Evolutionary conservation across 2,888 invertebrate genomes (phyloP), one percentile per base, ranked within the genome.

Genomic region (Campoletis raptor): DNA sequence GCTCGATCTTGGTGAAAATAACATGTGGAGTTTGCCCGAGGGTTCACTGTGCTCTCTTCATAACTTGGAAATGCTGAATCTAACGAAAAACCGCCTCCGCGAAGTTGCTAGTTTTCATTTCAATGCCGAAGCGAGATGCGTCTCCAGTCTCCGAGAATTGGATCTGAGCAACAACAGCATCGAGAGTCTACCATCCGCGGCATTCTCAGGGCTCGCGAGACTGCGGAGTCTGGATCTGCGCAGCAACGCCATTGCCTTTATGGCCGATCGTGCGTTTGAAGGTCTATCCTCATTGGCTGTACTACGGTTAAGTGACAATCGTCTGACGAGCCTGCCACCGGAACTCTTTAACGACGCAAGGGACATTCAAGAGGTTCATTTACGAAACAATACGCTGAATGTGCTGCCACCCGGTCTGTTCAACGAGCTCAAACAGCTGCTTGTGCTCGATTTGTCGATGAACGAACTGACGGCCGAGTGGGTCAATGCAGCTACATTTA

Each of bases 381-480:
- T 98, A 82, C 97, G 97, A 92, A 98, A 98, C 93, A 98, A 98
- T 94, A 97, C 97, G 54, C 96, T 98, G 85, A 97, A 97, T 90
- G 97, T 97, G 21, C 94, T 98, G 52, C 97, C 97, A 72, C 97
- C 97, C 12, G 97, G 97, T 37, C 95, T 98, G 85, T 97, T 98
- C 92, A 96, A 96, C 91, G 97, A 97, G 91, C 95, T 98, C 81
- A 95, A 96, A 79, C 97, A 97, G 94, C 95, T 98, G 76, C 94
- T 97, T 76, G 96, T 97, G 86, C 95, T 98, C 86, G 97, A 98
- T 94, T 94, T 98, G 90, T 97, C 97, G 42, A 96, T 96, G 90
- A 98, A 98, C 93, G 97, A 97, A 94, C 95, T 98, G 86, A 97
- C 97, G 4, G 96, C 97, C 72, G 97, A 97, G 92, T 97, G 97